Percentiles rank a stretch among this genome's conserved stretches.
phyloP scores from a whole-genome alignment of 2,113 vertebrate genomes.

The Euleptes europaea region DNA sequence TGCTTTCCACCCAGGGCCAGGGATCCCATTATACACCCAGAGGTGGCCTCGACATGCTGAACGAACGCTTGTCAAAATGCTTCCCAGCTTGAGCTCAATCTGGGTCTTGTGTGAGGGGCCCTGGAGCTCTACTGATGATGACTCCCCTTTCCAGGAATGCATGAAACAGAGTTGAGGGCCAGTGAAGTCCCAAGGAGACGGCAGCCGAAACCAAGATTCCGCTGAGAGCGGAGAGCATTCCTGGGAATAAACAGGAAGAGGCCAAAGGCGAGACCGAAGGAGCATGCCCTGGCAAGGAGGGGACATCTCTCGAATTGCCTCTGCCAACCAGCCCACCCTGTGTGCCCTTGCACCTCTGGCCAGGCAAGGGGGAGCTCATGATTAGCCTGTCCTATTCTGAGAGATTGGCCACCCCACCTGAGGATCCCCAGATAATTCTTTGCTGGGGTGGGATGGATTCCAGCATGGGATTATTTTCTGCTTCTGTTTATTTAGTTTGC shows the following conservation, averaged over 20 bases:
- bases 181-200: background rate
- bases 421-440: background rate
- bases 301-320: background rate
- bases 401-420: background rate
- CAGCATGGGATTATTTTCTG: background rate
- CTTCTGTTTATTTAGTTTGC: background rate
- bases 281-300: background rate
- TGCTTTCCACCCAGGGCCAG: background rate
- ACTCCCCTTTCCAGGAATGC: constrained; percentile 3
- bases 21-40: background rate
- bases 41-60: background rate
- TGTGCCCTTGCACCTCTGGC: no score
- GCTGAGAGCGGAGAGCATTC: background rate
- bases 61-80: background rate
- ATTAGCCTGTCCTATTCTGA: no score
- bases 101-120: background rate
- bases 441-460: background rate
- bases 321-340: background rate
- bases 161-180: background rate
- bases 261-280: background rate
- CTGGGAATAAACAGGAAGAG: background rate
- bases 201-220: background rate
- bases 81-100: background rate
- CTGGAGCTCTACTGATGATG: background rate
- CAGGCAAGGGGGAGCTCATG: fast-evolving